Conservation (phyloP, 2,888 invertebrate genomes). For the Hirtodrosophila confusa region DNA sequence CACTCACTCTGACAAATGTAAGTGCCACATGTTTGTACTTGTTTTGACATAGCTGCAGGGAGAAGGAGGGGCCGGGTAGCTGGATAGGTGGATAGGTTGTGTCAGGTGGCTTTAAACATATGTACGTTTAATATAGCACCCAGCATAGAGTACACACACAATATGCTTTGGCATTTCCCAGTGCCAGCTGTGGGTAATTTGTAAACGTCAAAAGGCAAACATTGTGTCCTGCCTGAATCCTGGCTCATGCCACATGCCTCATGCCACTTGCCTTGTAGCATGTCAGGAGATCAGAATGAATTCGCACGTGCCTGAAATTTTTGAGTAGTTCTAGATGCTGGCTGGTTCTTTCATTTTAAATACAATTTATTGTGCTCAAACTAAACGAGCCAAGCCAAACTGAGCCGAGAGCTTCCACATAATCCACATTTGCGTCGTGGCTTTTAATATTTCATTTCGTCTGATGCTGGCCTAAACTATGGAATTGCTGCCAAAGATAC, state of each 20-base stretch:
- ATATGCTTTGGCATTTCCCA: slow-evolving; percentile 48
- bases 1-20: slow-evolving; percentile 59
- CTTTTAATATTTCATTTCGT: slow-evolving; percentile 70
- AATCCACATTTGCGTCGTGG: slow-evolving; percentile 65
- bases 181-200: slow-evolving; percentile 76
- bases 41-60: slow-evolving; percentile 42
- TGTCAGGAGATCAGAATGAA: slow-evolving; percentile 72
- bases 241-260: slow-evolving; percentile 8
- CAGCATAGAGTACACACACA: slow-evolving; percentile 32
- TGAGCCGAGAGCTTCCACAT: slow-evolving; percentile 23
- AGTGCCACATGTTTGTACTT: slow-evolving; percentile 71
- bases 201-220: slow-evolving; percentile 79
- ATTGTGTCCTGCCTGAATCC: slow-evolving; percentile 61
- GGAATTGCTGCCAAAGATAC: slow-evolving; percentile 30
- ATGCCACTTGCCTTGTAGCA: slow-evolving; percentile 37
- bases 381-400: slow-evolving; percentile 23
- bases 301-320: slow-evolving; percentile 73
- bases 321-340: slow-evolving; percentile 31
- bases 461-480: slow-evolving; percentile 13
- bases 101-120: slow-evolving; percentile 66
- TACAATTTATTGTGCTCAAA: slow-evolving; percentile 75
- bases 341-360: slow-evolving; percentile 68
- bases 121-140: slow-evolving; percentile 76
- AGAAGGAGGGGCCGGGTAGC: not conserved
- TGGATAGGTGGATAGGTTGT: slow-evolving; percentile 16